Percentiles rank a stretch among this genome's conserved stretches.
Conservation (phyloP, 1,140 invertebrate genomes). For the Spodoptera litura region DNA sequence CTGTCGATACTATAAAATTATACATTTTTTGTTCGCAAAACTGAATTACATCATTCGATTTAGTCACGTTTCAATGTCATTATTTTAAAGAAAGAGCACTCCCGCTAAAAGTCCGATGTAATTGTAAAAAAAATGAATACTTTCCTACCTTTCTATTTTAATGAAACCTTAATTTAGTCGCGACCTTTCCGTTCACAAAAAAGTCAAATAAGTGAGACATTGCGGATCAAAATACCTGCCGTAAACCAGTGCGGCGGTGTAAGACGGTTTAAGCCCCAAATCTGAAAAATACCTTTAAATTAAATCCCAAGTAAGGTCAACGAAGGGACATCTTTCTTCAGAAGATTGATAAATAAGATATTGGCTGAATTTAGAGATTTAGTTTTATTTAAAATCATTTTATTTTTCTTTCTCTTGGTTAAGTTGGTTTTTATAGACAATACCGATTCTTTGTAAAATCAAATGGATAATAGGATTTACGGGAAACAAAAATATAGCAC, state of each 20-base stretch:
- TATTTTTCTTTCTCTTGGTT: no score
- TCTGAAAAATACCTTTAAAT: no score
- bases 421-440: no score
- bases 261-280: no score
- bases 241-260: neutral
- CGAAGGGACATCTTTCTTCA: no score
- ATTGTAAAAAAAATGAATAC: conserved; percentile 22
- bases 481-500: no score
- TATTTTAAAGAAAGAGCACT: conserved; percentile 42
- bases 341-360: no score
- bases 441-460: no score
- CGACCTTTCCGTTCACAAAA: conserved; percentile 32
- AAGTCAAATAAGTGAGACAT: conserved; percentile 32
- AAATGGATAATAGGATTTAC: no score
- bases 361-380: no score
- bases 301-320: no score
- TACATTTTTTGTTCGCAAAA: conserved; percentile 5
- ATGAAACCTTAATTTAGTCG: conserved; percentile 34
- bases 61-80: conserved; percentile 26
- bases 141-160: conserved; percentile 34
- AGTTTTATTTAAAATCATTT: no score
- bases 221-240: conserved; percentile 13
- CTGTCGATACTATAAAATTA: neutral
- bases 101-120: conserved; percentile 30
- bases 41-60: conserved; percentile 41